Base-by-base conservation (phyloP, 2,113 vertebrate species). In the Phyllopteryx taeniolatus region DNA sequence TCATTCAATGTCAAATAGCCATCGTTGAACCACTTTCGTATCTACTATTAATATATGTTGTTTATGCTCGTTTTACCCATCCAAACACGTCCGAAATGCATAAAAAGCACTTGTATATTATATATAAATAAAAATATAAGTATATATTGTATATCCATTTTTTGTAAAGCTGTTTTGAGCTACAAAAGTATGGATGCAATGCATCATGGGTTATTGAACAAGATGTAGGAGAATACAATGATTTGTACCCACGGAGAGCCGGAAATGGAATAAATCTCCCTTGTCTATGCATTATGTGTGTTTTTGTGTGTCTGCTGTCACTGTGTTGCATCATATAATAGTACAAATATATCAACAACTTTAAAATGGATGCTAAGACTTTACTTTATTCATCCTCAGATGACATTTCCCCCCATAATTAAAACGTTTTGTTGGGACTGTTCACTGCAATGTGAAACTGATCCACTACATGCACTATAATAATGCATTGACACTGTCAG, bases 121-220 rank as follows among this genome's bases (percentile, higher is more conserved):
- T 85, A 90, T 87, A 90, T 88, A 91, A 82, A 89, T 88, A 88
- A 88, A 88, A 85, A 87, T 89, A 89, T 86, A 86, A 86, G 83
- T 89, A 89, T 91, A 89, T 89, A 91, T 92, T 91, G 87, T 91
- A 92, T 88, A 90, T 90, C 85, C 86, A 92, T 88, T 91, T 67
- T 92, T 90, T 90, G 89, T 92, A 92, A 94, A 92, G 90, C 91
- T 89, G 90, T 91, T 93, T 92, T 91, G 88, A 93, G 87, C 90
- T 92, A 90, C 84, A 87, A 89, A 84, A 76, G 87, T 93, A 93
- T 90, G 90, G 93, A 94, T 93, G 92, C 92, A 93, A 93, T 93
- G 93, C 93, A 93, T 94, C 93, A 90, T 90, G 89, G 90, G 89
- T 91, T 91, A 91, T 79, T 89, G 84, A 88, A 87, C 78, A 89